Percentiles rank a stretch among this genome's conserved stretches.
Evolutionary conservation across 92 coral and sea anemone species (phyloP).

Genomic region (Anthopleura xanthogrammica): DNA sequence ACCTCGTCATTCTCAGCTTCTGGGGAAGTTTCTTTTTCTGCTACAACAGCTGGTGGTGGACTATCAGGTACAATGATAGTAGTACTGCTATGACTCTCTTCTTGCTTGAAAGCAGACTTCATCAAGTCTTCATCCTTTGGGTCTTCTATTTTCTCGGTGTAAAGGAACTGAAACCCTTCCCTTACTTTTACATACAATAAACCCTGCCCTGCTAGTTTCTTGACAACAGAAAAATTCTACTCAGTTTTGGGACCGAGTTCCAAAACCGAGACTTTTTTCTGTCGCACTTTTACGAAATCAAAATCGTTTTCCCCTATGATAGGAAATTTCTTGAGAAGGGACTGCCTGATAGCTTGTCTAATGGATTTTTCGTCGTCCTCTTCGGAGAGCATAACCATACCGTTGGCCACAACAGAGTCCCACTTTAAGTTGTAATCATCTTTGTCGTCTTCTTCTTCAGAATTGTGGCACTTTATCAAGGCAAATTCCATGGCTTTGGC

Average conservation of each 20-base stretch:
- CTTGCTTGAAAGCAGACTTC: slow-evolving; percentile 24
- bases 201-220: slow-evolving; percentile 69
- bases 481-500: slow-evolving; percentile 40
- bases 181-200: slow-evolving; percentile 51
- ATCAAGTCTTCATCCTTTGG: slow-evolving; percentile 22
- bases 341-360: slow-evolving; percentile 15
- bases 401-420: slow-evolving; percentile 48
- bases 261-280: slow-evolving; percentile 34
- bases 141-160: slow-evolving; percentile 21
- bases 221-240: slow-evolving; percentile 52
- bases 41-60: background rate
- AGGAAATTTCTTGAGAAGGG: slow-evolving; percentile 41
- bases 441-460: slow-evolving; percentile 10
- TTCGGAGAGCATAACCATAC: slow-evolving; percentile 41
- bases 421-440: slow-evolving; percentile 32
- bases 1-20: background rate
- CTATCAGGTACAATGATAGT: slow-evolving; percentile 3
- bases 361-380: slow-evolving; percentile 43
- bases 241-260: slow-evolving; percentile 50
- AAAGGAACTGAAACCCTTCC: slow-evolving; percentile 48
- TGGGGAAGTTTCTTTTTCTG: background rate
- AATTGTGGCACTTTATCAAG: slow-evolving; percentile 12
- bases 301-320: slow-evolving; percentile 43
- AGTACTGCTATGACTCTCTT: background rate
- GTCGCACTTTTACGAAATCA: slow-evolving; percentile 49